Percentiles rank a stretch among this genome's conserved stretches.
phyloP scores from a whole-genome alignment of 1,140 invertebrate genomes.

The Trichonephila inaurata region DNA sequence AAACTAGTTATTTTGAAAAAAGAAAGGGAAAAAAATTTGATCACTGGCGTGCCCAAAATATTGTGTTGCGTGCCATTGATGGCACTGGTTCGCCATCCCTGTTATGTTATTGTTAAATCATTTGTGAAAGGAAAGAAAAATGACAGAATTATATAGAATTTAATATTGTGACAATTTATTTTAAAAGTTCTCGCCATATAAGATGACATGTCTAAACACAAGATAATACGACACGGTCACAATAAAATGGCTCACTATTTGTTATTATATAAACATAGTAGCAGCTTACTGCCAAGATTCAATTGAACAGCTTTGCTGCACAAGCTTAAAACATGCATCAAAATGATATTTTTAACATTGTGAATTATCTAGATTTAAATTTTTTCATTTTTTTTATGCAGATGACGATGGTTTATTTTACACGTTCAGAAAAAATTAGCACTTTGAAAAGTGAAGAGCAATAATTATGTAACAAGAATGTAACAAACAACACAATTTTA shows the following conservation, averaged over 20 bases:
- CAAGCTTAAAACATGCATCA: conserved; percentile 72
- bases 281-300: conserved; percentile 35
- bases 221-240: conserved; percentile 68
- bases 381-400: conserved; percentile 41
- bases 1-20: no score
- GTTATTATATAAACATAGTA: conserved; percentile 69
- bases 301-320: conserved; percentile 51
- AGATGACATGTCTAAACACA: conserved; percentile 74
- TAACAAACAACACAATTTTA: conserved; percentile 75
- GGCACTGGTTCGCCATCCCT: background rate
- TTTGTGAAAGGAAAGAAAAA: background rate
- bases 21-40: no score
- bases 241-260: conserved; percentile 71
- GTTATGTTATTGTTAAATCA: background rate
- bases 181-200: conserved; percentile 71
- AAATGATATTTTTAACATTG: conserved; percentile 68
- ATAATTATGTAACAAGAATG: conserved; percentile 71
- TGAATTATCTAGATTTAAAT: conserved; percentile 39
- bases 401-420: conserved; percentile 75
- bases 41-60: no score
- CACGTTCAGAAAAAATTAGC: conserved; percentile 67
- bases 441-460: conserved; percentile 73
- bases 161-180: conserved; percentile 71
- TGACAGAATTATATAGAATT: conserved; percentile 8
- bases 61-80: no score